Conservation (phyloP, 2,888 invertebrate species). For the Muschampia plurimacula region DNA sequence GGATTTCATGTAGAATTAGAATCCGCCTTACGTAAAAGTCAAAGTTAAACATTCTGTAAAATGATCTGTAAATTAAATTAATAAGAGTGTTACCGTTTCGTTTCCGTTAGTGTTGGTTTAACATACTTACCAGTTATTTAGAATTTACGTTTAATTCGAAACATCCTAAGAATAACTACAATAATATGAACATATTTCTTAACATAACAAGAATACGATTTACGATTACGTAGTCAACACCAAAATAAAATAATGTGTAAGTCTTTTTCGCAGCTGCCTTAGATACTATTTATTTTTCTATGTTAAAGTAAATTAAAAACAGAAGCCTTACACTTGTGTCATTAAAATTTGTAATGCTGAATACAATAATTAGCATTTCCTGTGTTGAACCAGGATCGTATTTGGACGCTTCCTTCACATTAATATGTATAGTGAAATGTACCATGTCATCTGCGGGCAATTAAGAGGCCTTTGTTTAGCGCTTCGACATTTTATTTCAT, state of each 20-base stretch:
- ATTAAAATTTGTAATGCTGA: constrained; percentile 23
- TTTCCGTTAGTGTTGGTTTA: neutral
- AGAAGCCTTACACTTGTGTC: neutral
- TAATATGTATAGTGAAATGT: constrained; percentile 38
- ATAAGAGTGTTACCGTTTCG: neutral
- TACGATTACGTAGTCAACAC: too few species aligned
- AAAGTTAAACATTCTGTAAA: neutral
- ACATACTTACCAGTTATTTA: too few species aligned
- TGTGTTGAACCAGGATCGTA: constrained; percentile 23
- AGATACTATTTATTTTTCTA: neutral
- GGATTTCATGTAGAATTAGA: too few species aligned
- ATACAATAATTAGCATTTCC: constrained; percentile 37
- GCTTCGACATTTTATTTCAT: constrained; percentile 23
- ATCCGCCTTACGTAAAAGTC: neutral
- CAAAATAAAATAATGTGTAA: too few species aligned
- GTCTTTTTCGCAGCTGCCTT: too few species aligned
- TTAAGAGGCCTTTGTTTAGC: constrained; percentile 32
- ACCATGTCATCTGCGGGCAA: constrained; percentile 17
- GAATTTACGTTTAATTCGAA: too few species aligned
- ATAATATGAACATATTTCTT: too few species aligned
- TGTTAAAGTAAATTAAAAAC: neutral
- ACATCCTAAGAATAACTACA: too few species aligned
- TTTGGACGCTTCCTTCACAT: constrained; percentile 36
- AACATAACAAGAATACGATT: too few species aligned
- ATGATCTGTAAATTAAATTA: neutral